A percentile compares a stretch with the other conserved stretches of the same genome.
phyloP scores from a whole-genome alignment of 2,888 invertebrate species.

The Drosophila bunnanda region DNA sequence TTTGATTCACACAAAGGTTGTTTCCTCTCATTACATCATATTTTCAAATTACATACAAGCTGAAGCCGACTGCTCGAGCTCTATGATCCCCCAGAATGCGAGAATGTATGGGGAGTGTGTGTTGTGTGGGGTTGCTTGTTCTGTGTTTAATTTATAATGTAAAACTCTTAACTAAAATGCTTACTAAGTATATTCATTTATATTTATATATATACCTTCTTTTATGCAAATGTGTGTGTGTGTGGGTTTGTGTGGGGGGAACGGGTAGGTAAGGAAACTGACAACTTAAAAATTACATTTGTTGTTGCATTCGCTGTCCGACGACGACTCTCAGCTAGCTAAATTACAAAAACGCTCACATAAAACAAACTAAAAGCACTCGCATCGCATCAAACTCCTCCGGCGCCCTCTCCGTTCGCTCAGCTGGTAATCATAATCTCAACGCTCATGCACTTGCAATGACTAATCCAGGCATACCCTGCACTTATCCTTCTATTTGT shows the following conservation, averaged over 20 bases:
- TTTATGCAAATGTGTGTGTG: slow-evolving; percentile 69
- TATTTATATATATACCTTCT: slow-evolving; percentile 65
- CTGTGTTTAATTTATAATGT: slow-evolving; percentile 66
- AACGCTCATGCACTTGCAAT: slow-evolving; percentile 69
- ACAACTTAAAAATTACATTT: slow-evolving; percentile 43
- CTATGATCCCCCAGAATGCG: slow-evolving; percentile 27
- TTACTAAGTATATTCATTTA: slow-evolving; percentile 77
- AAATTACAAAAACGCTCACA: slow-evolving; percentile 55
- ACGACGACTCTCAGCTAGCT: slow-evolving; percentile 26
- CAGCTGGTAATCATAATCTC: slow-evolving; percentile 58
- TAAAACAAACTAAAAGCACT: slow-evolving; percentile 72
- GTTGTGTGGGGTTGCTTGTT: slow-evolving; percentile 35
- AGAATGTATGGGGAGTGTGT: slow-evolving; percentile 39
- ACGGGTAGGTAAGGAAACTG: slow-evolving; percentile 31
- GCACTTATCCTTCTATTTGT: slow-evolving; percentile 42
- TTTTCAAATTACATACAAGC: slow-evolving; percentile 67
- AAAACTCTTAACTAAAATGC: slow-evolving; percentile 80
- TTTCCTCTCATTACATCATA: slow-evolving; percentile 25
- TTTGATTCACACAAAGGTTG: slow-evolving; percentile 50
- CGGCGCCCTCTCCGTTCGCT: slow-evolving; percentile 49
- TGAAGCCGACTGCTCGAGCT: slow-evolving; percentile 60
- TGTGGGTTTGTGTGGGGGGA: slow-evolving; percentile 40
- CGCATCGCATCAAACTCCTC: slow-evolving; percentile 43
- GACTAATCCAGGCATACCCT: slow-evolving; percentile 64
- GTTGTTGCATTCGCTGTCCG: slow-evolving; percentile 37